These are phyloP conservation scores for Empidonax alnorum DNA, from an alignment of 2,113 vertebrate species.

Conservation along the genomic window DNA sequence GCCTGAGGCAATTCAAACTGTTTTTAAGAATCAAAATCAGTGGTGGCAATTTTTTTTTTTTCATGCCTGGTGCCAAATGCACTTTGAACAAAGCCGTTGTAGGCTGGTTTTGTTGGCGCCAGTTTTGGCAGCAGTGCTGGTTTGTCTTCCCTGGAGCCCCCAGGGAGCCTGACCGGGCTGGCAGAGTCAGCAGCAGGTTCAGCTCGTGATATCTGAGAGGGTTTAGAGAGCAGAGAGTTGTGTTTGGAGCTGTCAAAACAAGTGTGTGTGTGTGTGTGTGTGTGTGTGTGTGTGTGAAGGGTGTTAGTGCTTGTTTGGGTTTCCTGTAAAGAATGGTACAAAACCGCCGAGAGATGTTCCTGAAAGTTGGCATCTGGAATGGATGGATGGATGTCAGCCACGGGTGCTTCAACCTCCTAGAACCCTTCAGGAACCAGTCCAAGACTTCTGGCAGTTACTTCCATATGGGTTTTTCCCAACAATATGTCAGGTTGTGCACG, in stretches of 20 bases:
- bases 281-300: neutral
- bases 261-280: neutral
- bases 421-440: neutral
- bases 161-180: neutral
- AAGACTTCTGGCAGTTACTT: neutral
- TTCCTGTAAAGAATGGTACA: neutral
- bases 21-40: neutral
- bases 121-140: fast-evolving
- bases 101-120: neutral
- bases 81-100: neutral
- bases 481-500: fast-evolving
- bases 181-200: neutral
- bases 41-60: neutral
- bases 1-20: neutral
- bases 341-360: neutral
- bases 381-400: neutral
- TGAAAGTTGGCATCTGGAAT: neutral
- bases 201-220: fast-evolving
- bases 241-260: neutral
- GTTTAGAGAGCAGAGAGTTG: neutral
- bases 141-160: neutral
- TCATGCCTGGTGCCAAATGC: neutral
- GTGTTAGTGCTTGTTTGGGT: neutral
- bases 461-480: neutral
- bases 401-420: neutral